A percentile compares a stretch with the other conserved stretches of the same genome.
phyloP scores from a whole-genome alignment of 2,113 vertebrate genomes.

The Pholis gunnellus region DNA sequence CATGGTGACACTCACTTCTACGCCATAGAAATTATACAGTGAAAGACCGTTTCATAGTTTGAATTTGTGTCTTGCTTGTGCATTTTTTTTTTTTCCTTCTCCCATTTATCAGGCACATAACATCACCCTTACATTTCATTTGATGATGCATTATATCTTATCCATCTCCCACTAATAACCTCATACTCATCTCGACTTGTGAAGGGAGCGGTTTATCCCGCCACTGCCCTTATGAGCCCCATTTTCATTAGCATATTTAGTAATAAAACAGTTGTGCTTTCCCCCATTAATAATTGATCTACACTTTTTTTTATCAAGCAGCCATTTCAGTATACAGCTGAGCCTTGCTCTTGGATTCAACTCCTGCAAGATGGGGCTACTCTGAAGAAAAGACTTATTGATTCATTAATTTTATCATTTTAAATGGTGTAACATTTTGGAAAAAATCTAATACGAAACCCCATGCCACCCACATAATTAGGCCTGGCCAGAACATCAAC shows the following conservation, averaged over 20 bases:
- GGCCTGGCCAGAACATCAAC: conserved; percentile 58
- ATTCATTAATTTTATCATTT: conserved; percentile 67
- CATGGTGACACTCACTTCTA: not conserved
- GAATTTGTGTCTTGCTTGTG: conserved; percentile 3
- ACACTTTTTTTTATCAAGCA: conserved; percentile 36
- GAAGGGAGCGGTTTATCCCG: conserved; percentile 19
- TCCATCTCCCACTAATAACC: conserved; percentile 53
- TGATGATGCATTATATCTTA: conserved; percentile 47
- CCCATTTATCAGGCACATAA: conserved; percentile 10
- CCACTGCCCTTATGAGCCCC: conserved; percentile 23
- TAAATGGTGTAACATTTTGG: conserved; percentile 62
- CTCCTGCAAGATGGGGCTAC: not conserved
- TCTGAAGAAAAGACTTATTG: conserved; percentile 38
- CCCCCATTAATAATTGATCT: conserved; percentile 64
- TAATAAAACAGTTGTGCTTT: conserved; percentile 66
- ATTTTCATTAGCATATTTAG: conserved; percentile 68
- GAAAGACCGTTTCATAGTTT: conserved; percentile 13
- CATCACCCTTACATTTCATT: conserved; percentile 39
- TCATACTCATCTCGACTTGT: conserved; percentile 35
- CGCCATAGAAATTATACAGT: not conserved
- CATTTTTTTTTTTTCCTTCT: not conserved
- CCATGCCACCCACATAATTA: conserved; percentile 61
- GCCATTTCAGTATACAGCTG: conserved; percentile 30
- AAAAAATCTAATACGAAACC: conserved; percentile 57
- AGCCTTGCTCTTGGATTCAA: conserved; percentile 29